These are phyloP conservation scores for Gymnosoma rotundatum DNA, from an alignment of 2,888 invertebrate genomes.

Conservation along the genomic window DNA sequence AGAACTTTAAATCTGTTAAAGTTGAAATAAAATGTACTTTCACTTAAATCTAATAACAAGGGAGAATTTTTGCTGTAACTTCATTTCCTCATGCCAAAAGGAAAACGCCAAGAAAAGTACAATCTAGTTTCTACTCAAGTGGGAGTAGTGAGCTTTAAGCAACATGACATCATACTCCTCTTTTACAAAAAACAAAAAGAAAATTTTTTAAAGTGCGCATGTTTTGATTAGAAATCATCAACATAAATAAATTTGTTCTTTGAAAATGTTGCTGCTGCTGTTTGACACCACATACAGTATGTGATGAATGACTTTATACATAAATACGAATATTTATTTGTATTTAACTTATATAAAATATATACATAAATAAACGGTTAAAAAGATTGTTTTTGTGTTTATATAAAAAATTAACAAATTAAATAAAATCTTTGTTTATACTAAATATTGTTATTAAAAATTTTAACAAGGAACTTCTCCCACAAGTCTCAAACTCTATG, in stretches of 20 bases:
- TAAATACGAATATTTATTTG: too few species aligned
- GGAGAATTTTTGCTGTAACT: conserved; percentile 22
- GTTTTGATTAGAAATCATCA: conserved; percentile 61
- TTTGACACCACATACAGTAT: conserved; percentile 1
- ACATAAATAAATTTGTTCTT: conserved; percentile 36
- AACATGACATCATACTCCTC: conserved; percentile 76
- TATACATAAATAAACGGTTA: too few species aligned
- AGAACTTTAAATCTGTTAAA: conserved; percentile 51
- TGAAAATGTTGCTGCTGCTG: background rate
- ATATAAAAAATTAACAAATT: too few species aligned
- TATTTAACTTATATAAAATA: too few species aligned
- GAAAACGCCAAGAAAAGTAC: background rate
- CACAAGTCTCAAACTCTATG: too few species aligned
- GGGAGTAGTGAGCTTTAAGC: background rate
- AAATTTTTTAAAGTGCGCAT: conserved; percentile 72
- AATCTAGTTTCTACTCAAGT: conserved; percentile 19
- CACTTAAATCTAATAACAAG: conserved; percentile 34
- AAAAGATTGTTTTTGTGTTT: too few species aligned
- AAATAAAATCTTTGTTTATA: too few species aligned
- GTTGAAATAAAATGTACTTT: conserved; percentile 54
- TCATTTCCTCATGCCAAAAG: conserved; percentile 6
- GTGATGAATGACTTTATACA: too few species aligned
- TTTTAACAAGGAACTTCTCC: too few species aligned
- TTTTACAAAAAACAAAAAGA: conserved; percentile 10
- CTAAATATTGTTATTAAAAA: too few species aligned